phyloP scores from a whole-genome alignment of 2,888 invertebrate genomes.

The Himalopsyche kuldschensis region DNA sequence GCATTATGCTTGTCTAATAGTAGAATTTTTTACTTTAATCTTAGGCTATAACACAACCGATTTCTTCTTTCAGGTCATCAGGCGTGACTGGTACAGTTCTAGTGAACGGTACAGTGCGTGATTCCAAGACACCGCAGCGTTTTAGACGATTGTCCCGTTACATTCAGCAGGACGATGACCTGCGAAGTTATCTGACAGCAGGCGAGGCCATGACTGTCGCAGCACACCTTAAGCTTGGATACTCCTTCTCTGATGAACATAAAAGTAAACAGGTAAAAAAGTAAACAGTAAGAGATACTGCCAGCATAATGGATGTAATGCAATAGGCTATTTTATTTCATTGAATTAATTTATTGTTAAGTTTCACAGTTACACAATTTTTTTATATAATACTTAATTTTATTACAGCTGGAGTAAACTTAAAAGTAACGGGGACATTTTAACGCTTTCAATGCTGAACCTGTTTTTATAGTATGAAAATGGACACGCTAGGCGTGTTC shows the following conservation, averaged over 20 bases:
- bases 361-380: neutral
- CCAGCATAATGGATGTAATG: neutral
- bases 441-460: too few relatives aligned
- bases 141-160: slow-evolving; percentile 78
- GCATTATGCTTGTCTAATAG: too few relatives aligned
- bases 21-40: too few relatives aligned
- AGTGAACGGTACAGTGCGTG: slow-evolving; percentile 67
- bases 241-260: slow-evolving; percentile 65
- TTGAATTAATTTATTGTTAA: neutral
- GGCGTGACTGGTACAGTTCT: slow-evolving; percentile 73
- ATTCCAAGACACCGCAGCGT: slow-evolving; percentile 62
- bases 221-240: slow-evolving; percentile 79
- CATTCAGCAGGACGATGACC: slow-evolving; percentile 81
- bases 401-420: too few relatives aligned
- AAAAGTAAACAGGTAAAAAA: slow-evolving; percentile 76
- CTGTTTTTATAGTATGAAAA: too few relatives aligned
- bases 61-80: slow-evolving; percentile 56
- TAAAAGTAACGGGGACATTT: too few relatives aligned
- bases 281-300: slow-evolving; percentile 65
- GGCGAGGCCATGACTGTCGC: slow-evolving; percentile 82
- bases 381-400: too few relatives aligned
- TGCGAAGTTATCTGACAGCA: slow-evolving; percentile 75
- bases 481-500: too few relatives aligned
- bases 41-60: too few relatives aligned
- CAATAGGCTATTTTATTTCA: too few relatives aligned